Base-by-base conservation (phyloP, 2,888 invertebrate genomes). In the Mellilla xanthometata region DNA sequence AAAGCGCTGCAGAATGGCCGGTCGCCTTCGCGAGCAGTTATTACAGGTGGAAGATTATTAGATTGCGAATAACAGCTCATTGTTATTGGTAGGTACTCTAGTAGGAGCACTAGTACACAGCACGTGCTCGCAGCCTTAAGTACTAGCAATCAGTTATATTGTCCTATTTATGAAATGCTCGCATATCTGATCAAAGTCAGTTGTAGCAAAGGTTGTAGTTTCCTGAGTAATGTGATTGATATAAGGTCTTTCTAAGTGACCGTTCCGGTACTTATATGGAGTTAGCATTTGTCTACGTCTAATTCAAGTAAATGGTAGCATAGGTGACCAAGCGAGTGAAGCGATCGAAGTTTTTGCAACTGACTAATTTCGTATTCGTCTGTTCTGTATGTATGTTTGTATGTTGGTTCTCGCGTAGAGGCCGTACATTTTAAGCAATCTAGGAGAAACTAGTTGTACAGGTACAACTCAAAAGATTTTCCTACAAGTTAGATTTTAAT, bases 1-100 rank as follows among this genome's bases (percentile, higher is more conserved):
- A 78, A 76, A 76, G 63, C 75, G 69, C 68, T 65, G 75, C 70
- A 73, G 78, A 74, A 68, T 67, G 63, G 68, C 63, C 51, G 53
- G 66, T 65, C 64, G 76, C 74, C 77, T 77, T 80, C 76, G 65
- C 72, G 67, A 71, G 60, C 70, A 62, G 67, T 76, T 78, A 81
- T 81, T 80, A 72, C 66, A 69, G 71, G 64, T 78, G 72, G 74
- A 72, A 71, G 76, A 78, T 72, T 74, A 81, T 72, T 78, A 72
- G 71, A 72, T 77, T 71, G 72, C 72, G 60, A 73, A 78, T 82
- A 77, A 80, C 71, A 68, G 68, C 69, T 76, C 67, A 76, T 76
- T 76, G 76, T 76, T 70, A 55, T 49, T 47, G 52, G 56, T 55
- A 49, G 52, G 56, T 55, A 49, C 51, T 51, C 52, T 58, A 57